phyloP scores from a whole-genome alignment of 35 echinoderm and acorn worm genomes.

The Acanthaster planci region DNA sequence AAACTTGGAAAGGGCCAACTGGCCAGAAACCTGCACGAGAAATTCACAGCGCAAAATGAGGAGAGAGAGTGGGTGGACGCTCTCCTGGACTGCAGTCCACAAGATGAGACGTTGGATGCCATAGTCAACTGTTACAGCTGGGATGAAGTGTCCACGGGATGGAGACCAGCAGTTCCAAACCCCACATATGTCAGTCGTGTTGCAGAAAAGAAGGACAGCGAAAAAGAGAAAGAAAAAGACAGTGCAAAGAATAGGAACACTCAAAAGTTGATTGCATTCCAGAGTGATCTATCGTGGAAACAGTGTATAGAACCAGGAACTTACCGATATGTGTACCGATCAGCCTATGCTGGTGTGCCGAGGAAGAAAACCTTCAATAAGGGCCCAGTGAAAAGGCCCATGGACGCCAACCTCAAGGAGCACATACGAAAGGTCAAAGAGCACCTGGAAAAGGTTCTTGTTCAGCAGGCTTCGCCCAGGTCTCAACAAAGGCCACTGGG shows the following conservation, averaged over 20 bases:
- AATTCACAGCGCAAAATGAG: neutral
- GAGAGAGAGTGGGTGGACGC: neutral
- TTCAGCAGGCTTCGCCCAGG: constrained; percentile 39
- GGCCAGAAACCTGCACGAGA: neutral
- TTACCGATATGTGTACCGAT: constrained; percentile 41
- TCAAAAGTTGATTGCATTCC: neutral
- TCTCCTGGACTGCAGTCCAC: neutral
- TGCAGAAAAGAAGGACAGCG: neutral
- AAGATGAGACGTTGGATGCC: neutral
- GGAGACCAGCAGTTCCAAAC: constrained; percentile 5
- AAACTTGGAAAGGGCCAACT: neutral
- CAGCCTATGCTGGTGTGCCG: constrained; percentile 1
- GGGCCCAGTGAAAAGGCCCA: constrained; percentile 21
- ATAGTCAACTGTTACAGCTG: neutral
- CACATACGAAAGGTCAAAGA: constrained; percentile 50
- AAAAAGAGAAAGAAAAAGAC: constrained; percentile 17
- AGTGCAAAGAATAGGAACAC: neutral
- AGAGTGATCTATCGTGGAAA: constrained; percentile 30
- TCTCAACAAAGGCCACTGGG: constrained; percentile 22
- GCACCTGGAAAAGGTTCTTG: constrained; percentile 43
- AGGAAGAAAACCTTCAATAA: constrained; percentile 33
- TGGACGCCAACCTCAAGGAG: constrained; percentile 24
- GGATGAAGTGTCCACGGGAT: neutral
- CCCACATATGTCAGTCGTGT: neutral
- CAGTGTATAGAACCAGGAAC: constrained; percentile 45